These are phyloP conservation scores for Villa cingulata DNA, from an alignment of 2,888 invertebrate genomes.

Conservation along the genomic window DNA sequence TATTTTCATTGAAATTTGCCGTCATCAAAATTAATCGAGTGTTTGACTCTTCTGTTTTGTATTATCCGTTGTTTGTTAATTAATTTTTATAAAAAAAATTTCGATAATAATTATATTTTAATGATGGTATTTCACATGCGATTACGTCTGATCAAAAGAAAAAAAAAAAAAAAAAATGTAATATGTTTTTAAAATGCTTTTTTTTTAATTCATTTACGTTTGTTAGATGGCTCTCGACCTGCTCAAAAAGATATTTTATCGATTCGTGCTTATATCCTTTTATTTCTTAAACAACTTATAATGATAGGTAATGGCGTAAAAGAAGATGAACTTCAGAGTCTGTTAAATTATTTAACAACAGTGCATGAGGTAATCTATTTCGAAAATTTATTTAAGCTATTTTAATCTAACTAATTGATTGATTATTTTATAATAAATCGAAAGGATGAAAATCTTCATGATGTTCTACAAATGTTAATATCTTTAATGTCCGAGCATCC, in stretches of 20 bases:
- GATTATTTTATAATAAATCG: slow-evolving; percentile 1
- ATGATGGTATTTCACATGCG: no score
- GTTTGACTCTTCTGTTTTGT: no score
- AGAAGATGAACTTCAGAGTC: slow-evolving; percentile 96
- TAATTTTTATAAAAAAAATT: no score
- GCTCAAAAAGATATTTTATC: slow-evolving; percentile 88
- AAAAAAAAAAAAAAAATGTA: not conserved
- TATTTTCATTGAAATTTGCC: no score
- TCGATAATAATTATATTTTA: no score
- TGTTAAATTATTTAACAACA: slow-evolving; percentile 94
- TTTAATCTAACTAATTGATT: not conserved
- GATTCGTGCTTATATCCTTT: slow-evolving; percentile 85
- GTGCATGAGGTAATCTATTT: slow-evolving; percentile 74
- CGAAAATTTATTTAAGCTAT: slow-evolving; percentile 1
- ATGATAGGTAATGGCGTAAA: slow-evolving; percentile 95
- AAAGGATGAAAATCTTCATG: slow-evolving; percentile 92
- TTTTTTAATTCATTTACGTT: not conserved
- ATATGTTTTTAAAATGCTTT: not conserved
- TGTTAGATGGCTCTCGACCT: slow-evolving; percentile 79
- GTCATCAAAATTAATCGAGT: no score
- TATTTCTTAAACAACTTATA: slow-evolving; percentile 91
- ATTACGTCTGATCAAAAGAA: not conserved
- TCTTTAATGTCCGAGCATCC: slow-evolving; percentile 97
- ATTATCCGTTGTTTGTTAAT: no score
- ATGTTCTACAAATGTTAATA: slow-evolving; percentile 93